phyloP scores from a whole-genome alignment of 1,140 invertebrate species.

The Drosophila takahashii region DNA sequence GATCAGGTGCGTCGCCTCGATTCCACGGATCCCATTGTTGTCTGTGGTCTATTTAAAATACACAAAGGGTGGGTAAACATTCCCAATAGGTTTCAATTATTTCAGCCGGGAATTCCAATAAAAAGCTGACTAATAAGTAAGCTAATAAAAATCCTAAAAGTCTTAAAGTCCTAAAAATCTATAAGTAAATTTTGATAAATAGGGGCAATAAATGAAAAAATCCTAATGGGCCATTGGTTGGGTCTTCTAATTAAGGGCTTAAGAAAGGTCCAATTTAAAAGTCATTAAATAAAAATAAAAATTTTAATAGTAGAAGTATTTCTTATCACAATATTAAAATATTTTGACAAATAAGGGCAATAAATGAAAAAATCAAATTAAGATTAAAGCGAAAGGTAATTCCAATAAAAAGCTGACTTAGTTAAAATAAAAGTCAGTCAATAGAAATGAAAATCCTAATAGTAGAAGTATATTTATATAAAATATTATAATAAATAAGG shows the following conservation, averaged over 20 bases:
- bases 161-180: too few relatives aligned
- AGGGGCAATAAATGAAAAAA: background rate
- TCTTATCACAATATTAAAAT: too few relatives aligned
- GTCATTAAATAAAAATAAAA: background rate
- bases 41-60: background rate
- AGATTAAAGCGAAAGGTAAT: too few relatives aligned
- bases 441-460: background rate
- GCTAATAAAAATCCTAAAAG: too few relatives aligned
- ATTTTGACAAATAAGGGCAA: too few relatives aligned
- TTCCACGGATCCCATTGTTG: conserved; percentile 18
- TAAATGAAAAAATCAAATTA: too few relatives aligned
- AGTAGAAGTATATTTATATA: background rate
- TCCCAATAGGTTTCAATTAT: background rate
- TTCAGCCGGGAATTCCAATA: too few relatives aligned
- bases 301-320: background rate
- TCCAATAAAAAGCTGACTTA: too few relatives aligned
- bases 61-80: conserved; percentile 16
- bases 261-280: background rate
- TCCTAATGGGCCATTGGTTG: background rate
- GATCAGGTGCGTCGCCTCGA: conserved; percentile 6
- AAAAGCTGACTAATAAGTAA: too few relatives aligned
- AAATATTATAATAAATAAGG: too few relatives aligned
- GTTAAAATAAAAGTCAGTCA: background rate
- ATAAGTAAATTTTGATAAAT: background rate
- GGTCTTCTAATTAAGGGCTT: background rate